Percentiles rank a stretch among this genome's conserved stretches.
phyloP scores from a whole-genome alignment of 2,797 vertebrate species.

The Dallia pectoralis region DNA sequence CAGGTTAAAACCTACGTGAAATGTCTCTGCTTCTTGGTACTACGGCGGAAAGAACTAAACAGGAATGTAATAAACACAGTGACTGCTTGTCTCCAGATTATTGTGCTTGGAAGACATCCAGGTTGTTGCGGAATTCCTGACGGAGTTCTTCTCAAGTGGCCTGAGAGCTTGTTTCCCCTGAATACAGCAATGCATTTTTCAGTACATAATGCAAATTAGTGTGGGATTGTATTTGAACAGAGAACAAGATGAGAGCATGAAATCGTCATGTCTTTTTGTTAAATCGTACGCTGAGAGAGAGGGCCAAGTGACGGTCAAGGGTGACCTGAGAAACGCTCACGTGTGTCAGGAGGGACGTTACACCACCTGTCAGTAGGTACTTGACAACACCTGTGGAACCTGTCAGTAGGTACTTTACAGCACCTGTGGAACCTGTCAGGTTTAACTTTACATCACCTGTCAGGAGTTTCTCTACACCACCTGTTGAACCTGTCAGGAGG shows the following conservation, averaged over 20 bases:
- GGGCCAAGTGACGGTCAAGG: conserved; percentile 16
- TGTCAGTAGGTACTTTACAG: no score
- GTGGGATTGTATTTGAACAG: conserved; percentile 45
- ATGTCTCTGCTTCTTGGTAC: conserved; percentile 45
- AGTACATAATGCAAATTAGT: conserved; percentile 30
- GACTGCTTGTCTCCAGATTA: conserved; percentile 63
- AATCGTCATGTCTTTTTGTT: conserved; percentile 11
- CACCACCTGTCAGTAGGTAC: no score
- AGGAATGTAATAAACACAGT: conserved; percentile 62
- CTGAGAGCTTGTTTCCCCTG: conserved; percentile 59
- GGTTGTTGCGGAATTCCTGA: conserved; percentile 53
- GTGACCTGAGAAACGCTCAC: conserved; percentile 7
- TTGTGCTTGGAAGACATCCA: conserved; percentile 69
- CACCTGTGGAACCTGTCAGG: no score
- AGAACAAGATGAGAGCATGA: conserved; percentile 8
- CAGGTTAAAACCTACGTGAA: conserved; percentile 48
- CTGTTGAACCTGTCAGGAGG: no score
- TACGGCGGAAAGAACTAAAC: conserved; percentile 45
- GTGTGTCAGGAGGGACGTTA: no score
- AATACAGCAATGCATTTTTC: conserved; percentile 34
- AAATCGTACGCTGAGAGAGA: conserved; percentile 30
- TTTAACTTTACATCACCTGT: no score
- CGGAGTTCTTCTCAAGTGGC: conserved; percentile 67
- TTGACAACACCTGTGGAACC: no score
- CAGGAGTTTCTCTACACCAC: no score